These are phyloP conservation scores for Lacerta agilis DNA, from an alignment of 2,797 vertebrate species.

Conservation along the genomic window DNA sequence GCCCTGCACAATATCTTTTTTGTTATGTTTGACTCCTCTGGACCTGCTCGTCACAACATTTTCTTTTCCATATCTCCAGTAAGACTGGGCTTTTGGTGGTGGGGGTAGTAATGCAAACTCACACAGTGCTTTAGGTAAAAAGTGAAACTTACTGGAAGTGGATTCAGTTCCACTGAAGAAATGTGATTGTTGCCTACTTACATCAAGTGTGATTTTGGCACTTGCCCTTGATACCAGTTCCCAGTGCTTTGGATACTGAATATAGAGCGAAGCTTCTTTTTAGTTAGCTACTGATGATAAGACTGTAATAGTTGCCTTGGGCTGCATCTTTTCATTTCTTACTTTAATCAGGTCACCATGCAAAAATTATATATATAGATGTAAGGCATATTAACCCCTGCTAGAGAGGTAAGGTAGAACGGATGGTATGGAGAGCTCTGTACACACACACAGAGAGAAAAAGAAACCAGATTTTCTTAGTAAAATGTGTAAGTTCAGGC, in stretches of 20 bases:
- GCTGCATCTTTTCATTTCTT: slow-evolving; percentile 31
- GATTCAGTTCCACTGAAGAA: slow-evolving; percentile 9
- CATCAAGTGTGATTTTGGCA: neutral
- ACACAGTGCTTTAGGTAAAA: slow-evolving; percentile 15
- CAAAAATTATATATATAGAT: slow-evolving; percentile 42
- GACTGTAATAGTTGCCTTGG: slow-evolving; percentile 32
- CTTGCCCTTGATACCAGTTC: slow-evolving; percentile 1
- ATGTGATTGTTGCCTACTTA: slow-evolving; percentile 5
- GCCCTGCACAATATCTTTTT: slow-evolving; percentile 53
- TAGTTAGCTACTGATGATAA: slow-evolving; percentile 43
- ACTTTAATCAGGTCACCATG: slow-evolving; percentile 40
- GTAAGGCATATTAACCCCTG: slow-evolving; percentile 33
- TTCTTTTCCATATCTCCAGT: slow-evolving; percentile 55
- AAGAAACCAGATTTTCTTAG: neutral
- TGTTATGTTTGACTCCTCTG: slow-evolving; percentile 65
- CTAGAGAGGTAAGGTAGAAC: neutral
- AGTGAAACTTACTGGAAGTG: slow-evolving; percentile 2
- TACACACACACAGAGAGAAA: neutral
- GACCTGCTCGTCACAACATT: slow-evolving; percentile 59
- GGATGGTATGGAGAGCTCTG: neutral
- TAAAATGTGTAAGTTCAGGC: neutral
- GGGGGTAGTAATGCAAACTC: neutral
- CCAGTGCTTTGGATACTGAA: slow-evolving; percentile 19
- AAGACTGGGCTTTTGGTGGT: neutral
- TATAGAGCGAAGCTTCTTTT: slow-evolving; percentile 26